Conservation (phyloP, 2,797 vertebrate species). For the Dermochelys coriacea region DNA sequence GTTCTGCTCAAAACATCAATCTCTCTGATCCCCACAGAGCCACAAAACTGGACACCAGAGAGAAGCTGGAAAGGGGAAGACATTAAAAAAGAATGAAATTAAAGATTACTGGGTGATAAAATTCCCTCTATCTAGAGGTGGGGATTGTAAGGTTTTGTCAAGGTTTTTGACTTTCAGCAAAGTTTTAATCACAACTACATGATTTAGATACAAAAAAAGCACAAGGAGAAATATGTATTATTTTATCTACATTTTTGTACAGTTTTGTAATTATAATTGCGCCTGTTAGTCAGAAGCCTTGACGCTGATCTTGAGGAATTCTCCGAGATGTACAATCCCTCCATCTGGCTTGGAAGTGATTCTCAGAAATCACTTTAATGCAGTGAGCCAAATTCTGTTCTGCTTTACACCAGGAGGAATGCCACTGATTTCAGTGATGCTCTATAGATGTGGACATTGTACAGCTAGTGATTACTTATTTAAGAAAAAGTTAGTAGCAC, state of each 20-base stretch:
- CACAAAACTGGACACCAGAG: not conserved
- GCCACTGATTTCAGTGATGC: not conserved
- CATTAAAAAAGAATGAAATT: not conserved
- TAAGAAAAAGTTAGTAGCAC: not conserved
- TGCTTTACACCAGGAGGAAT: not conserved
- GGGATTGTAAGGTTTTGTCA: not conserved
- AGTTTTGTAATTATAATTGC: not conserved
- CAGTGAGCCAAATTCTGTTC: not conserved
- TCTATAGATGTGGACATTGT: not conserved
- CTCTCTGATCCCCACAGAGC: conserved; percentile 4
- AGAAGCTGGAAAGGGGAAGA: not conserved
- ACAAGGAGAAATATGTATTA: not conserved
- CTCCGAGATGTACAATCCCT: not conserved
- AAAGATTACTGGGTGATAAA: not conserved
- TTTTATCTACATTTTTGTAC: conserved; percentile 23
- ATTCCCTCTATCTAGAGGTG: fast-evolving
- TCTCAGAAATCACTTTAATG: conserved; percentile 31
- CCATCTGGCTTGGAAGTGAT: not conserved
- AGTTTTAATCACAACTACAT: not conserved
- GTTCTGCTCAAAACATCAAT: not conserved
- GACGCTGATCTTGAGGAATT: conserved; percentile 34
- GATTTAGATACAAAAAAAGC: not conserved
- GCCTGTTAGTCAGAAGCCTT: conserved; percentile 20
- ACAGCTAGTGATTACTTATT: not conserved
- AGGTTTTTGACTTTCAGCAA: conserved; percentile 2